phyloP scores from a whole-genome alignment of 2,888 invertebrate species.

The Azorinus chamasolen region DNA sequence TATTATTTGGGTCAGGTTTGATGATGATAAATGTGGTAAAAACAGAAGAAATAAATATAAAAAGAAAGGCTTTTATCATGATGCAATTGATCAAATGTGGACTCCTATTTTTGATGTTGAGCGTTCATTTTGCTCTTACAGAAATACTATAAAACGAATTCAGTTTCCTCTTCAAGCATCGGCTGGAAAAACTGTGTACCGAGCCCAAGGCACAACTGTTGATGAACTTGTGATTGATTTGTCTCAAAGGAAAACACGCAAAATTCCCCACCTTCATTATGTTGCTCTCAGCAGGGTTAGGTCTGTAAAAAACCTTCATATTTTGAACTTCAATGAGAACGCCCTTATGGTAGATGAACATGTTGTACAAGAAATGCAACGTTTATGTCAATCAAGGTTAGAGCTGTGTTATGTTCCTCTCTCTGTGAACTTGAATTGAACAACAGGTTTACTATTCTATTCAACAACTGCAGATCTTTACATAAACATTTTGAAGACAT shows the following conservation, averaged over 20 bases:
- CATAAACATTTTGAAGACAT: constrained; percentile 37
- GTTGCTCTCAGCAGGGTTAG: no score
- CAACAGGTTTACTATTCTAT: no score
- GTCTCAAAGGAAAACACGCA: constrained; percentile 3
- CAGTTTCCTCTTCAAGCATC: no score
- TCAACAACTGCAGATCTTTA: constrained; percentile 40
- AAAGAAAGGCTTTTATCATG: no score
- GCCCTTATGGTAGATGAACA: constrained; percentile 13
- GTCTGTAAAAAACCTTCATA: no score
- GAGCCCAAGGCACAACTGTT: constrained; percentile 50
- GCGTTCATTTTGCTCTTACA: constrained; percentile 31
- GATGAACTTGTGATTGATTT: constrained; percentile 26
- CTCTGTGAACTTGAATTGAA: no score
- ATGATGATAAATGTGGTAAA: no score
- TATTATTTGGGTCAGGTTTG: no score
- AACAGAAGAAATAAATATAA: constrained; percentile 10
- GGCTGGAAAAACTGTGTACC: no score
- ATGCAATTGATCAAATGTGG: no score
- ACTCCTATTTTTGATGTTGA: no score
- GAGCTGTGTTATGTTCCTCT: constrained; percentile 24
- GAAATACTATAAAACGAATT: constrained; percentile 38
- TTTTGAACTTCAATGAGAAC: constrained; percentile 30
- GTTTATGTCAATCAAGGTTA: constrained; percentile 11
- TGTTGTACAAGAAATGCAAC: constrained; percentile 14
- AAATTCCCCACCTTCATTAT: constrained; percentile 29